phyloP scores from a whole-genome alignment of 1,140 invertebrate species.

The Dermatophagoides farinae region DNA sequence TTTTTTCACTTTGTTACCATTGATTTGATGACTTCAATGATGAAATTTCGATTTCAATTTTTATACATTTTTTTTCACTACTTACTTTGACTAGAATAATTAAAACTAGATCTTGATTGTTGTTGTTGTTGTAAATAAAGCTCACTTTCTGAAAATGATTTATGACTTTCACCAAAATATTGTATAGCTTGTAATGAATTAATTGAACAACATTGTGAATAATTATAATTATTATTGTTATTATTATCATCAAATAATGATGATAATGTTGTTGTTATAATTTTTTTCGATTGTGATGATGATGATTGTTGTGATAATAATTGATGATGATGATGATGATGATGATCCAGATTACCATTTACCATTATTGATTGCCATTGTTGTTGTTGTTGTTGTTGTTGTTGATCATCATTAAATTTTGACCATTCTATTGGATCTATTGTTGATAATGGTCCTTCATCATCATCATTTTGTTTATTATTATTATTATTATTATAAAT shows the following conservation, averaged over 20 bases:
- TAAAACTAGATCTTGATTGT: background rate
- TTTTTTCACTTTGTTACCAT: too few relatives aligned
- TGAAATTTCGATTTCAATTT: too few relatives aligned
- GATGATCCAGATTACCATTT: background rate
- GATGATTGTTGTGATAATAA: too few relatives aligned
- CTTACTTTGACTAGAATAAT: constrained; percentile 2
- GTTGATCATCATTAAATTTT: background rate
- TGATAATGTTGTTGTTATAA: background rate
- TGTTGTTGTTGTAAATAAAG: too few relatives aligned
- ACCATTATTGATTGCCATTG: background rate
- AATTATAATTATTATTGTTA: background rate
- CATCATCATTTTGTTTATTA: too few relatives aligned
- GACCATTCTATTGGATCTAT: too few relatives aligned
- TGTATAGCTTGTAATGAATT: background rate
- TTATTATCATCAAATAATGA: background rate
- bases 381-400: background rate
- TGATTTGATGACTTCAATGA: too few relatives aligned
- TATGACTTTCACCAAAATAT: background rate
- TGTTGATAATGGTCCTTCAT: background rate
- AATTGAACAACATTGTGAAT: background rate
- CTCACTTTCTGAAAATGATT: background rate
- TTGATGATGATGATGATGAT: background rate
- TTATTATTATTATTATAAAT: too few relatives aligned
- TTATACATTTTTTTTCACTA: too few relatives aligned
- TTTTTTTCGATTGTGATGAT: background rate